Percentiles rank a stretch among this genome's conserved stretches.
Evolutionary conservation across 2,113 vertebrate species (phyloP).

Genomic region (Triplophysa siluroides): DNA sequence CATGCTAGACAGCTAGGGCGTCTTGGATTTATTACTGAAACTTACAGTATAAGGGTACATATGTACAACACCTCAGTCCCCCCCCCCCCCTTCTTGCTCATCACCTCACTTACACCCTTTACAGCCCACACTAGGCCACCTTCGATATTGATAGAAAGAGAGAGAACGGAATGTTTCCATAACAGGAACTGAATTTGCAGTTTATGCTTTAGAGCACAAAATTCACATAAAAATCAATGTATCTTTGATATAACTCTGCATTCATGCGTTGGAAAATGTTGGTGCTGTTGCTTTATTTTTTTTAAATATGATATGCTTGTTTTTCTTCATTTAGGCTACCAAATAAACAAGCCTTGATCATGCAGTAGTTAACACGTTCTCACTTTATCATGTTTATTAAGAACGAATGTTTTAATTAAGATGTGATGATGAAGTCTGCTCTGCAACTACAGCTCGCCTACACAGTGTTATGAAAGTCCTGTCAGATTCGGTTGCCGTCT

Average conservation of each 20-base stretch:
- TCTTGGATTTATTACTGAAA: too few relatives aligned
- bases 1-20: too few relatives aligned
- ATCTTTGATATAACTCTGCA: neutral
- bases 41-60: neutral
- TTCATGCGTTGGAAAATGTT: neutral
- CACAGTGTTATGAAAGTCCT: slow-evolving; percentile 32
- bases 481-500: slow-evolving; percentile 9
- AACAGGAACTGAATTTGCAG: neutral
- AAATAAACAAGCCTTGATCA: neutral
- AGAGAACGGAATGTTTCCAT: neutral
- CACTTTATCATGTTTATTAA: neutral
- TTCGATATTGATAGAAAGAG: neutral
- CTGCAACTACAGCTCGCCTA: slow-evolving; percentile 12
- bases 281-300: neutral
- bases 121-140: too few relatives aligned
- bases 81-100: too few relatives aligned
- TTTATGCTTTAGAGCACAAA: neutral
- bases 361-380: neutral
- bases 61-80: too few relatives aligned
- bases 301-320: neutral
- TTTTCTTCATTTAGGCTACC: neutral
- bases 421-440: slow-evolving; percentile 14
- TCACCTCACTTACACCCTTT: too few relatives aligned
- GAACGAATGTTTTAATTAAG: slow-evolving; percentile 13
- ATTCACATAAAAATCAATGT: too few relatives aligned